Evolutionary conservation across 2,113 vertebrate species (phyloP).

Genomic region (Grammomys dolichurus): DNA sequence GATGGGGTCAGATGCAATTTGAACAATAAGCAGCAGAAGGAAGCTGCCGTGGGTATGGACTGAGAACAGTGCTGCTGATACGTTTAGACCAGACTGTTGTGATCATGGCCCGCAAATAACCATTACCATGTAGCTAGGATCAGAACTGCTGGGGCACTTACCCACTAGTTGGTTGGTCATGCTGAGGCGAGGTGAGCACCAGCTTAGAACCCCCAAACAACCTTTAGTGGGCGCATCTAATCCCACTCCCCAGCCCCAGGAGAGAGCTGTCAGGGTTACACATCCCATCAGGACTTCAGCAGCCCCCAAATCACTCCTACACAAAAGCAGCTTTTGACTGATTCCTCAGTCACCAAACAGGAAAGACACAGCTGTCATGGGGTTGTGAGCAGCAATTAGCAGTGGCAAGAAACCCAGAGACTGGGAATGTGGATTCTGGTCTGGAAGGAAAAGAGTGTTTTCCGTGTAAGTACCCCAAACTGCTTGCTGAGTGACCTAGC

Average conservation of each 20-base stretch:
- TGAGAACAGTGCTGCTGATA: not conserved
- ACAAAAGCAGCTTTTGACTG: conserved; percentile 67
- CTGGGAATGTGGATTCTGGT: conserved; percentile 6
- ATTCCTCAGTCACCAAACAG: conserved; percentile 52
- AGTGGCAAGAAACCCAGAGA: conserved; percentile 12
- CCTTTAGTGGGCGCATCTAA: not conserved
- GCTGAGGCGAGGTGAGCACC: not conserved
- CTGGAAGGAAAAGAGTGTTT: not conserved
- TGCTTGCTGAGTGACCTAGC: not conserved
- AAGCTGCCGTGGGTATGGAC: not conserved
- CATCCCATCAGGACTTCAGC: conserved; percentile 10
- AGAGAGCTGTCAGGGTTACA: not conserved
- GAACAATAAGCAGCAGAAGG: not conserved
- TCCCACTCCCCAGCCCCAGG: not conserved
- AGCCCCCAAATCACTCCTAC: not conserved
- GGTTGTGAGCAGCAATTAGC: not conserved
- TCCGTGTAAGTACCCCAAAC: not conserved
- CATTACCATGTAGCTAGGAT: not conserved
- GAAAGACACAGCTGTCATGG: conserved; percentile 42
- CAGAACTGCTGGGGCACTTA: not conserved
- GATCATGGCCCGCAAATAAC: not conserved
- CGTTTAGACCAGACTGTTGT: not conserved
- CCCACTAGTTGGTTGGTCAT: not conserved
- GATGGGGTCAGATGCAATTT: not conserved
- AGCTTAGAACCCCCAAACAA: not conserved